Evolutionary conservation across 2,888 invertebrate genomes (phyloP).

Genomic region (Thera britannica): DNA sequence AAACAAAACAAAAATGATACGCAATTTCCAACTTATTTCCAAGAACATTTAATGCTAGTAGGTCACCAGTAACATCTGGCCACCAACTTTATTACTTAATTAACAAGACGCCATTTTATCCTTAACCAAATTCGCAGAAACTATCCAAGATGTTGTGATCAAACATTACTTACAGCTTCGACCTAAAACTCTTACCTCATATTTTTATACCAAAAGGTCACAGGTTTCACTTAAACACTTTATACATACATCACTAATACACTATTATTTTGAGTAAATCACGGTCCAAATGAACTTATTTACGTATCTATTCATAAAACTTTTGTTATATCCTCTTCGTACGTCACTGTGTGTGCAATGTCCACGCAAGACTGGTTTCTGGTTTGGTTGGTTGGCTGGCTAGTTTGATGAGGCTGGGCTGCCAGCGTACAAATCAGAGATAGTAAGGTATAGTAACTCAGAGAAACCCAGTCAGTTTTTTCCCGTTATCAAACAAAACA

Average conservation of each 20-base stretch:
- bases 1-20: no score
- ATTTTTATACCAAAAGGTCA: not conserved
- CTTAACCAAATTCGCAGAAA: slow-evolving; percentile 10
- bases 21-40: no score
- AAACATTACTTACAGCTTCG: not conserved
- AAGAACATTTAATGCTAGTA: no score
- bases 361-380: slow-evolving; percentile 3
- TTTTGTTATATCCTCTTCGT: not conserved
- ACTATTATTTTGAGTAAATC: not conserved
- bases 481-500: no score
- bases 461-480: no score
- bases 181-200: slow-evolving; percentile 5
- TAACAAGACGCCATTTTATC: slow-evolving; percentile 11
- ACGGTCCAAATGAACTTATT: not conserved
- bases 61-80: not conserved
- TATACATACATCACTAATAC: not conserved
- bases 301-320: not conserved
- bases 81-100: not conserved
- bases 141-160: not conserved
- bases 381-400: not conserved
- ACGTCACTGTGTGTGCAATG: slow-evolving; percentile 1
- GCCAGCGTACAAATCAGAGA: not conserved
- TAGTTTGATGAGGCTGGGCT: not conserved
- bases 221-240: not conserved
- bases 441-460: no score